Evolutionary conservation across 2,797 vertebrate genomes (phyloP).

Genomic region (Eremophila alpestris): DNA sequence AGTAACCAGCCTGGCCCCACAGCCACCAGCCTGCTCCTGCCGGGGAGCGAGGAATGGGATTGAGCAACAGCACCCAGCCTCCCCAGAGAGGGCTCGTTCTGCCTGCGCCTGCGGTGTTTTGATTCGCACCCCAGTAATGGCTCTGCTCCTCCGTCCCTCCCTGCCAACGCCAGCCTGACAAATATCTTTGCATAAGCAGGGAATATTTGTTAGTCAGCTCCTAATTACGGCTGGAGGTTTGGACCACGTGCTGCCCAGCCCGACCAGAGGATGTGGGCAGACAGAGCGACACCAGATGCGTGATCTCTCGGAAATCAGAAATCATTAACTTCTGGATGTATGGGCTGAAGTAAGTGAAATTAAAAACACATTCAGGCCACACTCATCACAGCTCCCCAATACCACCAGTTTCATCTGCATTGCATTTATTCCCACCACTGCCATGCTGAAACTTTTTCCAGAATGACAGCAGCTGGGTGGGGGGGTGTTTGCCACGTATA

Average conservation of each 20-base stretch:
- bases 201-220: background rate
- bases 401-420: rapidly evolving
- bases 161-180: background rate
- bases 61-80: background rate
- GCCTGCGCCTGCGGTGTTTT: background rate
- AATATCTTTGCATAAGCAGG: background rate
- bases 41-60: rapidly evolving
- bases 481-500: no score
- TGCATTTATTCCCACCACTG: background rate
- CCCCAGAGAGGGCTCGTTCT: rapidly evolving
- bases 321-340: background rate
- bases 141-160: background rate
- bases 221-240: background rate
- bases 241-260: background rate
- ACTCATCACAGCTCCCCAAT: background rate
- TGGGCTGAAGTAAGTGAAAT: background rate
- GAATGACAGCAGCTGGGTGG: background rate
- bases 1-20: background rate
- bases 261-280: background rate
- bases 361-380: background rate
- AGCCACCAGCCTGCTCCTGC: background rate
- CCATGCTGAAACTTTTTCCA: background rate
- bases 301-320: background rate
- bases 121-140: background rate
- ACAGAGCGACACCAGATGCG: rapidly evolving